Conservation (phyloP, 2,888 invertebrate species). For the Neuroscelio doddi region DNA sequence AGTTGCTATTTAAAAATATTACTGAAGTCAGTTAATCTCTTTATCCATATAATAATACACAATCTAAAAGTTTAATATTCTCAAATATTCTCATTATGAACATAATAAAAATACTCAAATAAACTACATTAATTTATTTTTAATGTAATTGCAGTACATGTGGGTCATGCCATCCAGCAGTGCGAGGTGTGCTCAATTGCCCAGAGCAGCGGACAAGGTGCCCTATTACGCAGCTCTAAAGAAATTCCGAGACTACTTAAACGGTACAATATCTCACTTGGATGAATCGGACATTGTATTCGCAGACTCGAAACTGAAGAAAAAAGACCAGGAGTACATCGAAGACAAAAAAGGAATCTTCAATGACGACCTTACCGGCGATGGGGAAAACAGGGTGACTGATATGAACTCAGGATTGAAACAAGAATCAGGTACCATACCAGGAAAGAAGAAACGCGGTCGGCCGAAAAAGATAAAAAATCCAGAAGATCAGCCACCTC, state of each 20-base stretch:
- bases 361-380: slow-evolving; percentile 57
- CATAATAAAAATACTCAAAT: too few relatives aligned
- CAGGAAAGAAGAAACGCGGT: slow-evolving; percentile 91
- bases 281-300: slow-evolving; percentile 93
- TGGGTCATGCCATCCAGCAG: slow-evolving; percentile 99
- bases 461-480: slow-evolving; percentile 90
- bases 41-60: too few relatives aligned
- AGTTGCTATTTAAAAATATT: too few relatives aligned
- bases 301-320: slow-evolving; percentile 80
- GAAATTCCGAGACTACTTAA: slow-evolving; percentile 94
- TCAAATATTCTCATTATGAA: too few relatives aligned
- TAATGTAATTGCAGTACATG: slow-evolving; percentile 85
- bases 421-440: slow-evolving; percentile 72
- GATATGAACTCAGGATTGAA: slow-evolving; percentile 63
- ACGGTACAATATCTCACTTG: slow-evolving; percentile 87
- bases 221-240: slow-evolving; percentile 97
- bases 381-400: slow-evolving; percentile 63
- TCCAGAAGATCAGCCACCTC: slow-evolving; percentile 77
- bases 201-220: slow-evolving; percentile 98
- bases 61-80: too few relatives aligned
- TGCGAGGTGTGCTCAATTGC: slow-evolving; percentile 96
- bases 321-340: slow-evolving; percentile 64
- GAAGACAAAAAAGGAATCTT: slow-evolving; percentile 64
- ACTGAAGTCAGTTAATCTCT: too few relatives aligned
- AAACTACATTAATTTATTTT: too few relatives aligned